A percentile compares a stretch with the other conserved stretches of the same genome.
Conservation (phyloP, 1,140 invertebrate genomes). For the Sitophilus oryzae region DNA sequence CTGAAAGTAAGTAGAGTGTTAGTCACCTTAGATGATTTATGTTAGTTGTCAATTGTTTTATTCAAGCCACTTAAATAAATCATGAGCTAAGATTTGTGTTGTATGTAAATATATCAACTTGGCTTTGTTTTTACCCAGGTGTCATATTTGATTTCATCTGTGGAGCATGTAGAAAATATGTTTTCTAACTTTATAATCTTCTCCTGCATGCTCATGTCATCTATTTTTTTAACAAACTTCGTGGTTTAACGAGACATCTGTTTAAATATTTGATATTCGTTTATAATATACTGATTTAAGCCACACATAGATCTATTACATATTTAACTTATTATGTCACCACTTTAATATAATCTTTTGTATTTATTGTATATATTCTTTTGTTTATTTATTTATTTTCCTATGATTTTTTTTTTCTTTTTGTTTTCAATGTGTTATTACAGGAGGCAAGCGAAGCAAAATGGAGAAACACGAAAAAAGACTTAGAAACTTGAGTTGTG, state of each 20-base stretch:
- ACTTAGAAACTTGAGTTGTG: slow-evolving; percentile 62
- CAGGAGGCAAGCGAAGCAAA: slow-evolving; percentile 55
- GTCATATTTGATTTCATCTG: too few relatives aligned
- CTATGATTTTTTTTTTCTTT: slow-evolving; percentile 9
- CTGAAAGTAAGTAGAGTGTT: slow-evolving; percentile 83
- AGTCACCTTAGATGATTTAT: too few relatives aligned
- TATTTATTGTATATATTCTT: slow-evolving; percentile 3
- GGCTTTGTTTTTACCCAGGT: too few relatives aligned
- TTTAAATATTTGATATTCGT: too few relatives aligned
- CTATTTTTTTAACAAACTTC: too few relatives aligned
- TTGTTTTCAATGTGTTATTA: slow-evolving; percentile 39
- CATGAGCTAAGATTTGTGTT: too few relatives aligned
- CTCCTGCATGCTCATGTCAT: neutral
- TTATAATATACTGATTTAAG: too few relatives aligned
- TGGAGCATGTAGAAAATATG: too few relatives aligned
- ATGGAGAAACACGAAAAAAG: slow-evolving; percentile 57
- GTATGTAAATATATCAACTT: too few relatives aligned
- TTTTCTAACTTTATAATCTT: neutral
- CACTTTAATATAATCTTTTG: neutral
- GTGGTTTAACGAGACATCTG: neutral
- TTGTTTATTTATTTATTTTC: slow-evolving; percentile 4
- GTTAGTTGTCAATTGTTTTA: too few relatives aligned
- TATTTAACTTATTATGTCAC: neutral
- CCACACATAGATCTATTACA: neutral
- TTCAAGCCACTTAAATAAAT: too few relatives aligned